Conservation (phyloP, 1,140 invertebrate species). For the Bursaphelenchus mucronatus region DNA sequence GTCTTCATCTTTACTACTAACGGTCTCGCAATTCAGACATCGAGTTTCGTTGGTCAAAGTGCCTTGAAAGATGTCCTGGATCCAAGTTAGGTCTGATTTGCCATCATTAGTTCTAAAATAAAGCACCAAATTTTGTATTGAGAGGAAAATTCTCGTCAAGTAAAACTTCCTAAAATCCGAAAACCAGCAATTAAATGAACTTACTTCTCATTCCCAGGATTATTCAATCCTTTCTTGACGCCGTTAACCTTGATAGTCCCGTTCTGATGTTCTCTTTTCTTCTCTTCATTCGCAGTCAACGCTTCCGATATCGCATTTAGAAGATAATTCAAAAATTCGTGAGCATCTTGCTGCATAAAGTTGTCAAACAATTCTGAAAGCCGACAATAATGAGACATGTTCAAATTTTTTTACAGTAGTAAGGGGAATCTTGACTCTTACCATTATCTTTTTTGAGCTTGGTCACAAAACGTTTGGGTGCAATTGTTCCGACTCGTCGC, state of each 20-base stretch:
- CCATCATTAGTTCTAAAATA: constrained; percentile 6
- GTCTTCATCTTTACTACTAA: constrained; percentile 97
- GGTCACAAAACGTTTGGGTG: constrained; percentile 98
- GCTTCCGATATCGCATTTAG: constrained; percentile 75
- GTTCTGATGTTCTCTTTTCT: constrained; percentile 29
- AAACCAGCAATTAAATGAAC: not conserved
- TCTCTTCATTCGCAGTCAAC: constrained; percentile 71
- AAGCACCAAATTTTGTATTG: constrained; percentile 1
- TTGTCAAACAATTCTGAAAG: constrained; percentile 95
- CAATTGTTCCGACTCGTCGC: constrained; percentile 97
- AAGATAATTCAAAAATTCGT: constrained; percentile 97
- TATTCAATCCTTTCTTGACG: constrained; percentile 9
- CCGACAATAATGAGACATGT: constrained; percentile 40
- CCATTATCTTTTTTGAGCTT: constrained; percentile 96
- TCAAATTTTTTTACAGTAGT: no score
- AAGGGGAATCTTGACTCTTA: constrained; percentile 58
- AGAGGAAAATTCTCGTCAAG: not conserved
- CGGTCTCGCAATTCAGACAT: constrained; percentile 98
- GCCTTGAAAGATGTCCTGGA: constrained; percentile 99
- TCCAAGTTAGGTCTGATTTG: constrained; percentile 69
- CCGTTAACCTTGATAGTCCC: constrained; percentile 31
- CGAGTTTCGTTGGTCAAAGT: constrained; percentile 96
- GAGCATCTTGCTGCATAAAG: constrained; percentile 97
- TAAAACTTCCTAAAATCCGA: no score
- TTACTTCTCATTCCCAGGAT: constrained; percentile 15